Evolutionary conservation across 2,113 vertebrate species (phyloP).

Genomic region (Mus pahari): DNA sequence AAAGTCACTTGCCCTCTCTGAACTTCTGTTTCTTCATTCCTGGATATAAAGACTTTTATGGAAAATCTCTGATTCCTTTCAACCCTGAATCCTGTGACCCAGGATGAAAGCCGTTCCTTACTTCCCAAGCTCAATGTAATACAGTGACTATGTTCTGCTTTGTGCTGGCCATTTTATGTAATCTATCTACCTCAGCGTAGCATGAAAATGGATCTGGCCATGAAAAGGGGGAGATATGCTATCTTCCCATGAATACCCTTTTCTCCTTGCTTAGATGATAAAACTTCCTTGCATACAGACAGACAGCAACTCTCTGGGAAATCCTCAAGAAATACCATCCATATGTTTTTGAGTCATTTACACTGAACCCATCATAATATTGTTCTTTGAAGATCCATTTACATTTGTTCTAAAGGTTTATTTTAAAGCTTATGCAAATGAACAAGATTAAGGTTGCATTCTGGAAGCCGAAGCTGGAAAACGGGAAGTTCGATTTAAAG

Average conservation of each 20-base stretch:
- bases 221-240: background rate
- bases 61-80: background rate
- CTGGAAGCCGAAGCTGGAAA: conserved; percentile 77
- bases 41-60: background rate
- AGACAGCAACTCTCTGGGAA: conserved; percentile 70
- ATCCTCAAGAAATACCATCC: conserved; percentile 71
- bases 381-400: conserved; percentile 84
- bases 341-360: conserved; percentile 83
- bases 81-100: background rate
- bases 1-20: conserved; percentile 20
- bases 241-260: background rate
- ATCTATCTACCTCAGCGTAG: background rate
- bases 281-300: conserved; percentile 50
- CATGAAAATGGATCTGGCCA: background rate
- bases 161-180: accelerated
- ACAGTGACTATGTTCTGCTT: background rate
- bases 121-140: background rate
- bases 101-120: background rate
- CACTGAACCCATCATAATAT: conserved; percentile 84
- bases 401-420: conserved; percentile 85
- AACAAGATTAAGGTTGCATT: conserved; percentile 81
- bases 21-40: background rate
- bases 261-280: background rate
- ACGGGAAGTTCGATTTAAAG: conserved; percentile 74
- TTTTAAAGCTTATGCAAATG: conserved; percentile 85